A percentile compares a stretch with the other conserved stretches of the same genome.
Evolutionary conservation across 1,140 invertebrate genomes (phyloP).

Genomic region (Atta colombica): DNA sequence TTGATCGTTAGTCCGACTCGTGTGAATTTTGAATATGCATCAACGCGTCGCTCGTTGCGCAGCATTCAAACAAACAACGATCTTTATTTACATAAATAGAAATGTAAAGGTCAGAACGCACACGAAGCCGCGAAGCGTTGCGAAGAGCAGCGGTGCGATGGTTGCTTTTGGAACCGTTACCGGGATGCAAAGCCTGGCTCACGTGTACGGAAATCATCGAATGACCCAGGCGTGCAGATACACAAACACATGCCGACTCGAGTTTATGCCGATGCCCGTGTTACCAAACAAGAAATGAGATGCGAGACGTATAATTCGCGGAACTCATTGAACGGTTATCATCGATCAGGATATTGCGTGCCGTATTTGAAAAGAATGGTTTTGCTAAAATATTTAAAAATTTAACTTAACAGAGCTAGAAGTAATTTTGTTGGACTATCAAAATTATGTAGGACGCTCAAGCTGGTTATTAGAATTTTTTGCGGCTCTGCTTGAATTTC

Average conservation of each 20-base stretch:
- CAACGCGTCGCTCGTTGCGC: background rate
- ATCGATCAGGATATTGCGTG: background rate
- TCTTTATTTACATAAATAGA: constrained; percentile 63
- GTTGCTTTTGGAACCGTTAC: constrained; percentile 56
- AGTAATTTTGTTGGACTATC: no score
- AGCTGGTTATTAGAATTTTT: no score
- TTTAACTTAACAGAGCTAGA: no score
- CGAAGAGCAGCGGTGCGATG: constrained; percentile 22
- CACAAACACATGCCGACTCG: constrained; percentile 60
- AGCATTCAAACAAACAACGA: background rate
- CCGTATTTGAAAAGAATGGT: background rate
- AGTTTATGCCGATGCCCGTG: constrained; percentile 43
- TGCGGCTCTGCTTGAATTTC: no score
- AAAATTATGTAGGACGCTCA: no score
- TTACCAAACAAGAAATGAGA: constrained; percentile 42
- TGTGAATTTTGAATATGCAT: constrained; percentile 50
- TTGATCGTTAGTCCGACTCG: background rate
- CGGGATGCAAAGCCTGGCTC: constrained; percentile 68
- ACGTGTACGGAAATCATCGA: constrained; percentile 66
- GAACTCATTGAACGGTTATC: constrained; percentile 18
- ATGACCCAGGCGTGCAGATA: constrained; percentile 68
- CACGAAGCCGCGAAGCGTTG: background rate
- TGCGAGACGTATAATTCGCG: background rate
- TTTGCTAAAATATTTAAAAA: no score
- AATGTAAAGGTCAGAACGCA: constrained; percentile 18